Evolutionary conservation across 2,888 invertebrate species (phyloP), one percentile per base, ranked within the genome.

Genomic region (Drosophila fulvimacula): DNA sequence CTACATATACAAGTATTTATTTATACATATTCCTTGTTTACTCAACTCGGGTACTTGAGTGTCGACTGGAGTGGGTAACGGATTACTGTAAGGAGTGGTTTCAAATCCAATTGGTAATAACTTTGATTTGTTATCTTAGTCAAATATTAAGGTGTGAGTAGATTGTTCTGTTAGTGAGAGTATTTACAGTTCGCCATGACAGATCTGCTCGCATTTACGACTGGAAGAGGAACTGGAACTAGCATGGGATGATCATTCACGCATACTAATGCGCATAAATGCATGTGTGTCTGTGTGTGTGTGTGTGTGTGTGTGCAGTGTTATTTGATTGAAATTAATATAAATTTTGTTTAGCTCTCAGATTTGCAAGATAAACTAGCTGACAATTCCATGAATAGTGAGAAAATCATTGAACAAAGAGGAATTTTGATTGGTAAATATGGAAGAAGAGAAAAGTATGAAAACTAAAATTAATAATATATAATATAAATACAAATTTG

Each of bases 141-240:
- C 11, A 1, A 11, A 11, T 11, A 19, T 41, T 19, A 11, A 13
- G 1, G 30, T 10, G n/a, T 1, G 5, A 11, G n/a, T 46, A 9
- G n/a, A n/a, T 27, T 24, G 5, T 1, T 2, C 10, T 2, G 3
- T 46, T n/a, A 5, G 15, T 9, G 30, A 69, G 72, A 21, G 72
- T 74, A 44, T 73, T 49, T 15, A n/a, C 1, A 9, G 1, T 30
- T 57, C 74, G 41, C 2, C 34, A 11, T 15, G n/a, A 19, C 9
- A 3, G 13, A 19, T 11, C 1, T 34, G 24, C 21, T 21, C 9
- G 19, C n/a, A 10, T 38, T 44, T 44, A 15, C 17, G 36, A 52
- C 56, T 75, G 56, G 34, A 69, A 69, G 21, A 52, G 63, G 32
- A 75, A 30, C 21, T 39, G 46, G 30, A 63, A 62, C 11, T 38